Evolutionary conservation across 2,797 vertebrate species (phyloP), one percentile per base, ranked within the genome.

Genomic region (Trichosurus vulpecula): DNA sequence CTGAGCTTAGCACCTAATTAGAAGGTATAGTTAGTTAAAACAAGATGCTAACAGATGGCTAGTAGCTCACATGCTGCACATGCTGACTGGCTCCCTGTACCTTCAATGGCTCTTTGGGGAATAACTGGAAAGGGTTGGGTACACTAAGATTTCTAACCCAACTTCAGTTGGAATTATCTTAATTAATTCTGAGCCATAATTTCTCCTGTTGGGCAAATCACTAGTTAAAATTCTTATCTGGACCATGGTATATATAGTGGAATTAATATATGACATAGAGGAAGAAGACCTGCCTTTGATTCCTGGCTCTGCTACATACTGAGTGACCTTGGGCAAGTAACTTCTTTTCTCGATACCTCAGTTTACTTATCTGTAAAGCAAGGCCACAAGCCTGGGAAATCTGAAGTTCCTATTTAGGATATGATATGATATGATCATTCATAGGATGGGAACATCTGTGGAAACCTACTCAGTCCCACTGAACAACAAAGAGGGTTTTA

Each of bases 401-500:
- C 41, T 87, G 25, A 87, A 87, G 22, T 47, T 47, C 66, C 25
- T 87, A 87, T 87, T 87, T 87, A 87, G 74, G 25, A 74, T 19
- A 74, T 74, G 14, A 27, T 81, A 81, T 47, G 74, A 81, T 87
- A 87, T 87, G 41, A 51, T 87, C 74, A 87, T 87, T 87, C 74
- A 87, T 87, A 87, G 74, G 74, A 87, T 47, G 74, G n/a, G 74
- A 87, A 87, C 74, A 87, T 47, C 74, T 47, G 74, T 41, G n/a
- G 66, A 74, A 87, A 74, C 41, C 74, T 87, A 87, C 74, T 87
- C 74, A 87, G 22, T 87, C 22, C 74, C 74, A 87, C 74, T 87
- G 25, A 87, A 87, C 74, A 87, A 87, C 74, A 87, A 87, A 51
- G 41, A 51, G 41, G 41, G 41, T 87, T 87, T 81, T 87, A 97